Percentiles rank a stretch among this genome's conserved stretches.
These are phyloP conservation scores for Amia ocellicauda DNA, from an alignment of 2,113 vertebrate genomes.

Conservation along the genomic window DNA sequence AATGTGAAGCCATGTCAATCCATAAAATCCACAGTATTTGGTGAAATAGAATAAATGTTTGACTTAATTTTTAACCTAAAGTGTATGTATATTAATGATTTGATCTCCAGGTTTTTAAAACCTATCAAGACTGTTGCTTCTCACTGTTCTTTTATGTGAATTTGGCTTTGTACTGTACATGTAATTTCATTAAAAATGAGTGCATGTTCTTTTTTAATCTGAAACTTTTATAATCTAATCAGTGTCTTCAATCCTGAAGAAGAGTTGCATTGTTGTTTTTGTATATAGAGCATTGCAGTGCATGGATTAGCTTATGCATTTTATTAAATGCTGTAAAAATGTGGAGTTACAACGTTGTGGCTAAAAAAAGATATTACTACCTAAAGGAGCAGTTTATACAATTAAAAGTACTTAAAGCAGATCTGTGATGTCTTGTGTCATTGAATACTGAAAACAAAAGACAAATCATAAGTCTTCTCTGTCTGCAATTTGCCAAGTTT, in stretches of 20 bases:
- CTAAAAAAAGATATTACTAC: slow-evolving; percentile 72
- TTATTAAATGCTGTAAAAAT: slow-evolving; percentile 86
- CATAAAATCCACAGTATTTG: slow-evolving; percentile 23
- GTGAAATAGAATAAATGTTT: slow-evolving; percentile 18
- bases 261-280: slow-evolving; percentile 81
- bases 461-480: too few relatives aligned
- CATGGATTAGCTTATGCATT: slow-evolving; percentile 90
- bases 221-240: slow-evolving; percentile 77
- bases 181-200: slow-evolving; percentile 69
- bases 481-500: too few relatives aligned
- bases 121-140: slow-evolving; percentile 48
- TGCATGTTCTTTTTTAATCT: slow-evolving; percentile 81
- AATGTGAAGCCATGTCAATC: slow-evolving; percentile 11
- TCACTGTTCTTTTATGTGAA: slow-evolving; percentile 55
- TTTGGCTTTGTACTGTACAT: slow-evolving; percentile 57
- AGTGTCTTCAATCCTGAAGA: slow-evolving; percentile 68
- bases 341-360: slow-evolving; percentile 79
- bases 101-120: slow-evolving; percentile 47
- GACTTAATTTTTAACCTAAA: slow-evolving; percentile 25
- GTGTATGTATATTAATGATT: slow-evolving; percentile 15
- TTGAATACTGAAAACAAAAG: too few relatives aligned
- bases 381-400: slow-evolving; percentile 66
- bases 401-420: slow-evolving; percentile 60
- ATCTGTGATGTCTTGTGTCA: too few relatives aligned
- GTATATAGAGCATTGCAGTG: slow-evolving; percentile 85